phyloP scores from a whole-genome alignment of 2,797 vertebrate species.

The Limnodromus scolopaceus region DNA sequence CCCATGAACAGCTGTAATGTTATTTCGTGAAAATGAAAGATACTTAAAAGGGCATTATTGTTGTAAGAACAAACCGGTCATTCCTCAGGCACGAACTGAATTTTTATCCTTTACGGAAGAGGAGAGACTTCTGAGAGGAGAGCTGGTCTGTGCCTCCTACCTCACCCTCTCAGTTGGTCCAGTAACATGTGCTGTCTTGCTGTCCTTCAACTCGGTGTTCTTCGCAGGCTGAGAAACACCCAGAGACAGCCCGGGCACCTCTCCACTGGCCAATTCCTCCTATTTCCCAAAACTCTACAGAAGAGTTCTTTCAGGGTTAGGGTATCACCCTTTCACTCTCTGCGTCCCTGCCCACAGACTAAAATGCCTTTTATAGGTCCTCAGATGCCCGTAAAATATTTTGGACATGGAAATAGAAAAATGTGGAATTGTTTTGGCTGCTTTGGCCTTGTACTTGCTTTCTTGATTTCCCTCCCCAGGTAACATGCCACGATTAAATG shows the following conservation, averaged over 20 bases:
- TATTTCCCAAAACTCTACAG: neutral
- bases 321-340: neutral
- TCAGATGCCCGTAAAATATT: neutral
- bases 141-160: neutral
- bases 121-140: neutral
- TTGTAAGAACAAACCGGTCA: neutral
- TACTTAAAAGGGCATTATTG: neutral
- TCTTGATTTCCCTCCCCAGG: neutral
- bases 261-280: fast-evolving
- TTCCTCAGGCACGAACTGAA: neutral
- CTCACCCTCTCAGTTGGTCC: neutral
- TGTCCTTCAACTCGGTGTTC: too few relatives aligned
- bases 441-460: neutral
- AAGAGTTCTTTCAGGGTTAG: neutral
- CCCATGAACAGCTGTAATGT: neutral
- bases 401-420: neutral
- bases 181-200: neutral
- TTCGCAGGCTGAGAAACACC: neutral
- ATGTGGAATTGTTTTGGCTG: neutral
- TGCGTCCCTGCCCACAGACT: neutral
- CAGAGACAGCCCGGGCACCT: too few relatives aligned
- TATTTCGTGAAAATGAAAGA: neutral
- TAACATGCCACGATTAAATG: neutral
- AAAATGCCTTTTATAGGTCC: neutral
- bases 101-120: neutral